A percentile compares a stretch with the other conserved stretches of the same genome.
Conservation (phyloP, 2,888 invertebrate genomes). For the Globia sparganii region DNA sequence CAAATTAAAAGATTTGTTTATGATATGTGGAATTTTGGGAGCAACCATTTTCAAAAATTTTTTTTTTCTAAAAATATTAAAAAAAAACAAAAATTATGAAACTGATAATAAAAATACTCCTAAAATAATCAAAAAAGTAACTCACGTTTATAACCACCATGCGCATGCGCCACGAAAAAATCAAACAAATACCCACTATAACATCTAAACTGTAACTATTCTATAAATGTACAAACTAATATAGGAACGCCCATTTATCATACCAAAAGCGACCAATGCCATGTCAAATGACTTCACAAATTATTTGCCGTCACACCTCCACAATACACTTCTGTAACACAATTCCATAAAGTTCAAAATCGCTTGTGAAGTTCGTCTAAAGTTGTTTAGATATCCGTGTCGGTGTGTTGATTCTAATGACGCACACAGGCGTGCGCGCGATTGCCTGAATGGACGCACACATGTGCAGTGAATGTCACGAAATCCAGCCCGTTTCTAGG, state of each 20-base stretch:
- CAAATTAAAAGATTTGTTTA: no score
- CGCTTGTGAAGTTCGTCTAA: constrained; percentile 38
- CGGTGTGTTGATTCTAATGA: constrained; percentile 72
- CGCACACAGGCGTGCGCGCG: constrained; percentile 73
- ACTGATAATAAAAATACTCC: no score
- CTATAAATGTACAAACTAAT: constrained; percentile 79
- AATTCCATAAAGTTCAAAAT: constrained; percentile 62
- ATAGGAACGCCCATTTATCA: constrained; percentile 87
- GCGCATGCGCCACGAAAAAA: constrained; percentile 53
- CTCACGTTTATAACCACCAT: constrained; percentile 44
- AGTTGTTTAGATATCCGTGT: constrained; percentile 64
- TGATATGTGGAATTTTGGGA: not conserved
- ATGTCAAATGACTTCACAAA: constrained; percentile 79
- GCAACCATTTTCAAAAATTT: rapidly evolving
- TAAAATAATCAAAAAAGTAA: constrained; percentile 17
- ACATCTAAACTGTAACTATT: constrained; percentile 74
- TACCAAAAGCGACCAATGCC: constrained; percentile 88
- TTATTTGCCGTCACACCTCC: constrained; percentile 66
- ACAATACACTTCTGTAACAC: constrained; percentile 54
- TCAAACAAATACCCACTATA: constrained; percentile 56
- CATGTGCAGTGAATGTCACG: constrained; percentile 85
- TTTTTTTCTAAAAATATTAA: not conserved
- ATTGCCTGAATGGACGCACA: constrained; percentile 78
- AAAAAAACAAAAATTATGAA: not conserved
- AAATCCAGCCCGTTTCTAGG: constrained; percentile 89